These are phyloP conservation scores for Melinopterus prodromus DNA, from an alignment of 2,888 invertebrate genomes.

Conservation along the genomic window DNA sequence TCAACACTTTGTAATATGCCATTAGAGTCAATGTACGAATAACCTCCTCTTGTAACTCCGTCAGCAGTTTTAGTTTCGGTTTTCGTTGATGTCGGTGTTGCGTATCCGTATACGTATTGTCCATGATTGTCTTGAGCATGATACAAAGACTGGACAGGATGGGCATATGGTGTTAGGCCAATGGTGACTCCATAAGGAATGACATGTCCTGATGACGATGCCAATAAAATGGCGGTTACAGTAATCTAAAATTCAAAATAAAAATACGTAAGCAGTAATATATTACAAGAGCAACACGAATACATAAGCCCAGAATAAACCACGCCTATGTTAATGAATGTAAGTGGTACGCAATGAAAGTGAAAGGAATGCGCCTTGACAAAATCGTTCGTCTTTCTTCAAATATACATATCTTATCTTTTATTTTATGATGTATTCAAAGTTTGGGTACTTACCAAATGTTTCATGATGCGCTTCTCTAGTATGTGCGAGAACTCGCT, in stretches of 20 bases:
- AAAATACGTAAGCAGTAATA: conserved; percentile 6
- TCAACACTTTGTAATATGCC: conserved; percentile 71
- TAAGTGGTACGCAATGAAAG: conserved; percentile 11
- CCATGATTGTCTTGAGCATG: conserved; percentile 67
- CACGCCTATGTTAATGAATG: not conserved
- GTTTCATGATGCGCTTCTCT: conserved; percentile 45
- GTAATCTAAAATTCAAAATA: conserved; percentile 25
- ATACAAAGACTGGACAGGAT: conserved; percentile 59
- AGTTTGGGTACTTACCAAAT: conserved; percentile 45
- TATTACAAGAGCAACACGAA: not conserved
- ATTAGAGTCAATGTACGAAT: conserved; percentile 74
- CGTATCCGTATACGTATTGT: conserved; percentile 69
- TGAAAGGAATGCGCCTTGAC: conserved; percentile 10
- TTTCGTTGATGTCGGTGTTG: conserved; percentile 72
- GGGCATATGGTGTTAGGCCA: conserved; percentile 52
- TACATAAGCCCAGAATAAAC: not conserved
- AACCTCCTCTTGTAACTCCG: conserved; percentile 71
- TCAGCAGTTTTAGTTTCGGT: conserved; percentile 69
- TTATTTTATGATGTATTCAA: not conserved
- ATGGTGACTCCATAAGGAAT: conserved; percentile 60
- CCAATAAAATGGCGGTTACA: conserved; percentile 33
- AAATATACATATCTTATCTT: not conserved
- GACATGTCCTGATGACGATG: conserved; percentile 32
- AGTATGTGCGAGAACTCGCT: conserved; percentile 34
- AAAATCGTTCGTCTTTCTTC: conserved; percentile 9